Percentiles rank a stretch among this genome's conserved stretches.
These are phyloP conservation scores for Bradypus variegatus DNA, from an alignment of 2,797 vertebrate genomes.

Conservation along the genomic window DNA sequence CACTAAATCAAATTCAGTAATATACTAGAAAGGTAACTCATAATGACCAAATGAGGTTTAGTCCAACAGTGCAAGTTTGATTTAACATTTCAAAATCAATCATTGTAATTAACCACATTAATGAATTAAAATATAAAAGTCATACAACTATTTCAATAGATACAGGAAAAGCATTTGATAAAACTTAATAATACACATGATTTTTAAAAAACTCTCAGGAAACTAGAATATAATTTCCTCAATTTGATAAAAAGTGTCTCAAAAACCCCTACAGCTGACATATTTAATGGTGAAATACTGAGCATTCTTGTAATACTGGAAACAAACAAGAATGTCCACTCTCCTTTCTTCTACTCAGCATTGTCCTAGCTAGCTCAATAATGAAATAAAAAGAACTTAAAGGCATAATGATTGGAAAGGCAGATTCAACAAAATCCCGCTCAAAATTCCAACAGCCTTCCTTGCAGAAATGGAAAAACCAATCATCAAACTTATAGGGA, in stretches of 20 bases:
- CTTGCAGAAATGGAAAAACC: too few species aligned
- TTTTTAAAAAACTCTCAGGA: not conserved
- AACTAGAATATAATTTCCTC: not conserved
- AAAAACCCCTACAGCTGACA: not conserved
- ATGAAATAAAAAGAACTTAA: not conserved
- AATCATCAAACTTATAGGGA: too few species aligned
- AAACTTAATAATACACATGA: not conserved
- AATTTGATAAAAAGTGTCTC: not conserved
- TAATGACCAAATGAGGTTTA: not conserved
- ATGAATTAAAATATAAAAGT: not conserved
- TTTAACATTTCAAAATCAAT: not conserved
- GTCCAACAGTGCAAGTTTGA: not conserved
- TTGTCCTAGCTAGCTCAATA: not conserved
- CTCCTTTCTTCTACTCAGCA: not conserved
- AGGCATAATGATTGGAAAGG: not conserved
- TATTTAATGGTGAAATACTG: not conserved
- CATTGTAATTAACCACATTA: not conserved
- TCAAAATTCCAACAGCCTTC: too few species aligned
- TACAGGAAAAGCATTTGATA: not conserved
- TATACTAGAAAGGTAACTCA: not conserved
- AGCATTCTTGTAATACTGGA: not conserved
- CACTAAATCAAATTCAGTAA: not conserved
- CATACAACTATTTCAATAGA: not conserved
- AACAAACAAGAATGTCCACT: not conserved
- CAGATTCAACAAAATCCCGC: too few species aligned